Evolutionary conservation across 2,888 invertebrate genomes (phyloP).

Genomic region (Seira ritae): DNA sequence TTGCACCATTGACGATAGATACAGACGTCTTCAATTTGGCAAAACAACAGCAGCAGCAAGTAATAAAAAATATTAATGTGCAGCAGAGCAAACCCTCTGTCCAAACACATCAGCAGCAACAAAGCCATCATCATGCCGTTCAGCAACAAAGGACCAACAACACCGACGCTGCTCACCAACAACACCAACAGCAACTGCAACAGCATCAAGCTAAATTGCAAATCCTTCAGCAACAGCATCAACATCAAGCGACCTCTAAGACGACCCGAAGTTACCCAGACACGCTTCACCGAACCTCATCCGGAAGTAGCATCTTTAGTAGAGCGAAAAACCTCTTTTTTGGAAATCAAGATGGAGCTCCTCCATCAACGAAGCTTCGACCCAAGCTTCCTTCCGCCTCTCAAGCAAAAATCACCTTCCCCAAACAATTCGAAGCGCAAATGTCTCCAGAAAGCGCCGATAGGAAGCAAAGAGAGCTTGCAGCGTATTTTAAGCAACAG

Average conservation of each 20-base stretch:
- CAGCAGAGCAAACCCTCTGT: not conserved
- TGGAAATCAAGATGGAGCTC: constrained; percentile 75
- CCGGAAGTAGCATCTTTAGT: constrained; percentile 74
- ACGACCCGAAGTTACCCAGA: constrained; percentile 56
- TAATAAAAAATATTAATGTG: not conserved
- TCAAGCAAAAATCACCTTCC: constrained; percentile 76
- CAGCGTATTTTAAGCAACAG: constrained; percentile 81
- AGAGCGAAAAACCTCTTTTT: constrained; percentile 71
- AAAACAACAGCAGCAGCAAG: not conserved
- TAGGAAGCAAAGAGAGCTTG: constrained; percentile 85
- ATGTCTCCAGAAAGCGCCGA: constrained; percentile 82
- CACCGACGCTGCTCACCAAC: not conserved
- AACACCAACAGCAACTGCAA: constrained; percentile 24
- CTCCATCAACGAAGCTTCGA: constrained; percentile 77
- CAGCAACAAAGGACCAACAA: constrained; percentile 35
- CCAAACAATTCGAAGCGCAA: constrained; percentile 89
- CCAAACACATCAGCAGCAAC: constrained; percentile 22
- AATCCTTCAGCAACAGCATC: constrained; percentile 39
- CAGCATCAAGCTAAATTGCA: constrained; percentile 21
- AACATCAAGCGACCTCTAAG: constrained; percentile 17
- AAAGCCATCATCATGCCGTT: constrained; percentile 28
- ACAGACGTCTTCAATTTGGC: constrained; percentile 33
- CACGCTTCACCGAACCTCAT: constrained; percentile 73
- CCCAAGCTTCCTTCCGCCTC: constrained; percentile 73
- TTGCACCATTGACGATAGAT: constrained; percentile 58